These are phyloP conservation scores for Clarias platycephalus DNA, from an alignment of 2,797 vertebrate genomes.

Conservation along the genomic window DNA sequence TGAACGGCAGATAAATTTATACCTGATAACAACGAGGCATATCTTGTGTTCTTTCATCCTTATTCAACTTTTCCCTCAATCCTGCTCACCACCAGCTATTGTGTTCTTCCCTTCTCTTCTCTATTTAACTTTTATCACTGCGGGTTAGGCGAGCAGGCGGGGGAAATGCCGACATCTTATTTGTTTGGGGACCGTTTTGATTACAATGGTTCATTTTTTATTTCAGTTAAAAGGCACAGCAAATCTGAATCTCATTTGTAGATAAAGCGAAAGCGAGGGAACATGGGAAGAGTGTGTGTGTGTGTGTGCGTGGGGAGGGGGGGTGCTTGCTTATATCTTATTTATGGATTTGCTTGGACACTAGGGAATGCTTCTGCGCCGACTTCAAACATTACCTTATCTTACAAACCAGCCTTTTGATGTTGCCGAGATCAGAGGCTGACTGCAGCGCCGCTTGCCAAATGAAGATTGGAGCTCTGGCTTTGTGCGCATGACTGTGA, in stretches of 20 bases:
- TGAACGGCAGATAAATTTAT: constrained; percentile 5
- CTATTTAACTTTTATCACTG: constrained; percentile 29
- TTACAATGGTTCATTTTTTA: constrained; percentile 65
- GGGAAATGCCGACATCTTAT: constrained; percentile 41
- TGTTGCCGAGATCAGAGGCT: constrained; percentile 89
- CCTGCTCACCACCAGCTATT: constrained; percentile 6
- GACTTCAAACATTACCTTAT: constrained; percentile 98
- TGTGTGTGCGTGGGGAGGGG: constrained; percentile 45
- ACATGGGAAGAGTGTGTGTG: constrained; percentile 48
- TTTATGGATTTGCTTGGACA: constrained; percentile 93
- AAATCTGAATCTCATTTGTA: constrained; percentile 75
- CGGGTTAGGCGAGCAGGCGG: not conserved
- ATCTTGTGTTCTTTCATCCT: constrained; percentile 30
- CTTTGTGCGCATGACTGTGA: constrained; percentile 80
- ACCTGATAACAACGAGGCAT: constrained; percentile 30
- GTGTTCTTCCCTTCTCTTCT: constrained; percentile 17
- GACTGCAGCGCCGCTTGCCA: constrained; percentile 86
- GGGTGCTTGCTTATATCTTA: constrained; percentile 84
- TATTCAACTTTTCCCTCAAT: not conserved
- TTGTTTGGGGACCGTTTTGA: constrained; percentile 66
- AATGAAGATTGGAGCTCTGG: constrained; percentile 79
- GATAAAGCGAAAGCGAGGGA: constrained; percentile 68
- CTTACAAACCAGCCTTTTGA: constrained; percentile 97
- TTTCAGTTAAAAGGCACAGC: constrained; percentile 72
- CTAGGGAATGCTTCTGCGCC: constrained; percentile 85